These are phyloP conservation scores for Pelecanoides urinatrix DNA, from an alignment of 2,113 vertebrate genomes.

Conservation along the genomic window DNA sequence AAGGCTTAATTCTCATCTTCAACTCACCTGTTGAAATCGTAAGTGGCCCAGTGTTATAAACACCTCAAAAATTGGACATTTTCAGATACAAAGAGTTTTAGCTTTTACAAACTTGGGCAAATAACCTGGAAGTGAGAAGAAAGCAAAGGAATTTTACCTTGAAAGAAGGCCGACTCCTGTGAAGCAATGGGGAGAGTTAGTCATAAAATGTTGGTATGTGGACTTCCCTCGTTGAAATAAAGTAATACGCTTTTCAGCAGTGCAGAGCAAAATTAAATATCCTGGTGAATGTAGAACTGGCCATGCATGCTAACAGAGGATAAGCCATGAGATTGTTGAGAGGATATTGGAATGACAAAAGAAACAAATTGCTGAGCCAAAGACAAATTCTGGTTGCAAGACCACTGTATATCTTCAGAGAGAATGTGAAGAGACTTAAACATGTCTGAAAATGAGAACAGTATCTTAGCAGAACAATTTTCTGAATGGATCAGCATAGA, in stretches of 20 bases:
- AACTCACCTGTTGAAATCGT: not conserved
- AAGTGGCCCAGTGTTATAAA: not conserved
- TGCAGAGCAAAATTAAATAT: not conserved
- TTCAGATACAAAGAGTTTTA: not conserved
- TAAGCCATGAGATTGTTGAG: not conserved
- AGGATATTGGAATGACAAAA: not conserved
- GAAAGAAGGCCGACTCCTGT: no score
- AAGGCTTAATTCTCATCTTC: not conserved
- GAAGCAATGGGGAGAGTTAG: not conserved
- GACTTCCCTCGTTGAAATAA: not conserved
- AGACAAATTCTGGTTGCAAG: not conserved
- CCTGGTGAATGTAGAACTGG: not conserved
- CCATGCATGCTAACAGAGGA: not conserved
- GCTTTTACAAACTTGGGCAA: not conserved
- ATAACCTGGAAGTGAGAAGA: not conserved
- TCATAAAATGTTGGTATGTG: accelerated
- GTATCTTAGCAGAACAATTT: not conserved
- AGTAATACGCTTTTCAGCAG: not conserved
- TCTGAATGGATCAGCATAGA: not conserved
- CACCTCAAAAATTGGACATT: not conserved
- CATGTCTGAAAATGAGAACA: not conserved
- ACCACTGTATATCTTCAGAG: not conserved
- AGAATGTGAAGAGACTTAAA: not conserved
- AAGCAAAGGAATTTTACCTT: not conserved
- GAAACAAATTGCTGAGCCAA: not conserved